Evolutionary conservation across 1,140 invertebrate genomes (phyloP).

Genomic region (Caerostris darwini): DNA sequence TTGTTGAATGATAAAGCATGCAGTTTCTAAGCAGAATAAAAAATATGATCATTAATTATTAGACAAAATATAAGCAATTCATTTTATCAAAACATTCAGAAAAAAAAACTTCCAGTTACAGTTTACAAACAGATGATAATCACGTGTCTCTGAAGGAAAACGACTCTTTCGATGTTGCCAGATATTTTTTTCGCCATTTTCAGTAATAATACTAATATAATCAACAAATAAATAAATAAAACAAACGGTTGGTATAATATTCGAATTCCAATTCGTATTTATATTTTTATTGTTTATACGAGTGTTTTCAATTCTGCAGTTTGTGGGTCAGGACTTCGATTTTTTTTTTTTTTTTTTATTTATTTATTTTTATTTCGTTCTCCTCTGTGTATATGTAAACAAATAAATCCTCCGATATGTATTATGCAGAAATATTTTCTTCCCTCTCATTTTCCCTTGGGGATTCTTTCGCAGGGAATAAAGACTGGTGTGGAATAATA

Average conservation of each 20-base stretch:
- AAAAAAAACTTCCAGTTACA: too few relatives aligned
- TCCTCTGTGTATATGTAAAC: not conserved
- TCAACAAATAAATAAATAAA: not conserved
- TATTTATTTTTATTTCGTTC: too few relatives aligned
- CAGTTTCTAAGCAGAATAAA: too few relatives aligned
- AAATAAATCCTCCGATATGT: conserved; percentile 21
- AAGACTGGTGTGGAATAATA: not conserved
- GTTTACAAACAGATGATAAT: too few relatives aligned
- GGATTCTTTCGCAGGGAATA: not conserved
- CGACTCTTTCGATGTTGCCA: not conserved
- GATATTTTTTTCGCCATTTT: not conserved
- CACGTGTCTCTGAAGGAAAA: not conserved
- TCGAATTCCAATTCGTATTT: not conserved
- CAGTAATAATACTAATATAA: not conserved
- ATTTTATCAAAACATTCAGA: too few relatives aligned
- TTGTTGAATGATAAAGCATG: too few relatives aligned
- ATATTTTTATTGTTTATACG: not conserved
- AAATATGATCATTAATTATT: too few relatives aligned
- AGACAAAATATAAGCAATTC: too few relatives aligned
- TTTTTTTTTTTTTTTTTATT: too few relatives aligned
- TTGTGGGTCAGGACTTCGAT: not conserved
- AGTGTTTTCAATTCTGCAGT: not conserved
- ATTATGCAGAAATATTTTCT: conserved; percentile 40
- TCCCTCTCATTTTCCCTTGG: not conserved
- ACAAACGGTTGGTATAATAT: not conserved